Percentiles rank a stretch among this genome's conserved stretches.
These are phyloP conservation scores for Megalops atlanticus DNA, from an alignment of 2,113 vertebrate species.

Conservation along the genomic window DNA sequence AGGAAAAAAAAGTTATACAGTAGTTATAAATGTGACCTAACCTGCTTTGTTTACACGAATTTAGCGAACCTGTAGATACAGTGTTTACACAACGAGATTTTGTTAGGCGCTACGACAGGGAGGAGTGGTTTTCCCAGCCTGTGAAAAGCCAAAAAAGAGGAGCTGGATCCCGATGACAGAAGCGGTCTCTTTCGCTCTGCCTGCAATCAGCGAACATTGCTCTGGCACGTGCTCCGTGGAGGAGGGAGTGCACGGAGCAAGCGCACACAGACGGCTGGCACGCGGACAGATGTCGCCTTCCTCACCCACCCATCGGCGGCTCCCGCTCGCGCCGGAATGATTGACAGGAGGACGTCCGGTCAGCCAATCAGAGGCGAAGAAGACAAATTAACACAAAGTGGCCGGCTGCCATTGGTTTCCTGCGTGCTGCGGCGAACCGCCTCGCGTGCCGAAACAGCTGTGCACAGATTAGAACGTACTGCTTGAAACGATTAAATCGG, in stretches of 20 bases:
- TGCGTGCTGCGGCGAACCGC: constrained; percentile 66
- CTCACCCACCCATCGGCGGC: constrained; percentile 33
- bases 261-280: constrained; percentile 67
- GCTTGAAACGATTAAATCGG: neutral
- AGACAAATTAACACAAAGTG: constrained; percentile 63
- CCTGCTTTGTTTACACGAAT: neutral
- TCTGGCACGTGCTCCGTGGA: constrained; percentile 78
- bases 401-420: constrained; percentile 64
- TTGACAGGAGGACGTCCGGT: constrained; percentile 62
- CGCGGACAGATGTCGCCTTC: constrained; percentile 73
- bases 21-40: neutral
- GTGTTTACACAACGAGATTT: neutral
- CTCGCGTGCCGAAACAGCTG: constrained; percentile 78
- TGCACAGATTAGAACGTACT: constrained; percentile 18
- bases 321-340: constrained; percentile 61
- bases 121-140: neutral
- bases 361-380: constrained; percentile 67
- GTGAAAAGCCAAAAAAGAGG: neutral
- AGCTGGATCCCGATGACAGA: neutral
- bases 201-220: constrained; percentile 29
- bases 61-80: neutral
- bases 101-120: neutral
- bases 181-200: neutral
- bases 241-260: constrained; percentile 56
- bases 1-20: too few relatives aligned